These are phyloP conservation scores for Hipparchia sbordonii DNA, from an alignment of 2,888 invertebrate species.

Conservation along the genomic window DNA sequence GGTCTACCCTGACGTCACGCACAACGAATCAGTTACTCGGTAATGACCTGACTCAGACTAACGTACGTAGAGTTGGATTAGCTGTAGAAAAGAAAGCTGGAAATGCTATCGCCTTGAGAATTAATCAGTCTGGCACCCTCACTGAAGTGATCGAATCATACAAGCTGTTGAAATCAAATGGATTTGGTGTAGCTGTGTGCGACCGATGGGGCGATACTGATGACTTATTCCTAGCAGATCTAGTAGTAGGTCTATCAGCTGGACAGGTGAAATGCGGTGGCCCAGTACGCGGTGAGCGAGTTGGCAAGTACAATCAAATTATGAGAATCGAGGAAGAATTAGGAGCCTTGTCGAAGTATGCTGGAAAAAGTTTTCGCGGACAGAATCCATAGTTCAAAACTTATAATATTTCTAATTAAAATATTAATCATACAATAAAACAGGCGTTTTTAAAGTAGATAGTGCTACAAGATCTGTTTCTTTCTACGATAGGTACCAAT, in stretches of 20 bases:
- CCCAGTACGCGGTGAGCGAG: constrained; percentile 96
- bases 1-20: constrained; percentile 88
- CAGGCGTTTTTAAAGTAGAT: neutral
- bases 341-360: constrained; percentile 94
- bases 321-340: constrained; percentile 98
- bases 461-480: neutral
- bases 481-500: neutral
- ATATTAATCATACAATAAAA: neutral
- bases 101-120: constrained; percentile 95
- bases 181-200: constrained; percentile 87
- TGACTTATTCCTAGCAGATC: constrained; percentile 98
- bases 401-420: neutral
- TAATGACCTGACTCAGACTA: constrained; percentile 97
- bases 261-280: constrained; percentile 99
- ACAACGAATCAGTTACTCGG: constrained; percentile 91
- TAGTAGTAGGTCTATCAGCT: constrained; percentile 98
- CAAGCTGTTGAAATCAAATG: constrained; percentile 96
- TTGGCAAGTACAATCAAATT: constrained; percentile 99
- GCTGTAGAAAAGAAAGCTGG: constrained; percentile 98
- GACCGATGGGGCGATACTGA: constrained; percentile 97
- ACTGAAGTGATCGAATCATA: constrained; percentile 98
- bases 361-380: constrained; percentile 96
- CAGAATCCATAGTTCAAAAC: constrained; percentile 54
- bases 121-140: constrained; percentile 98
- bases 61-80: constrained; percentile 92